Conservation (phyloP, 2,113 vertebrate genomes). For the Pterocles orientalis region DNA sequence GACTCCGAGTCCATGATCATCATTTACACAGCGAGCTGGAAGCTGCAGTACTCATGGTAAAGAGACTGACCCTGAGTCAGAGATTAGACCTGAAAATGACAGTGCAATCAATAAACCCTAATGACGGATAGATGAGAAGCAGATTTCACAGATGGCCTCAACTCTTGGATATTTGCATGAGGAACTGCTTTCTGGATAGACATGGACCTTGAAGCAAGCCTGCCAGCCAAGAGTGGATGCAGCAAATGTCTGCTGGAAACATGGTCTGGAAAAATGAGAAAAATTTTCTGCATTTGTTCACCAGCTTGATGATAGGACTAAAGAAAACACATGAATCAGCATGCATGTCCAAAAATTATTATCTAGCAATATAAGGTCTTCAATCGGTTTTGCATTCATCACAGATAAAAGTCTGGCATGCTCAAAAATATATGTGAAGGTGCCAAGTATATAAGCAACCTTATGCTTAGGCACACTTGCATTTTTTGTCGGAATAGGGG, state of each 20-base stretch:
- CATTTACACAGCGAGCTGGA: not conserved
- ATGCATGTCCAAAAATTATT: not conserved
- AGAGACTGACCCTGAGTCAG: slow-evolving; percentile 3
- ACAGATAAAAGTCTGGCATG: not conserved
- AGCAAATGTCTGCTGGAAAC: not conserved
- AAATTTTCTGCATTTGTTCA: not conserved
- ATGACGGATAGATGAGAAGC: slow-evolving; percentile 15
- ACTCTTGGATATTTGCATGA: not conserved
- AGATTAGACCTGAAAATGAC: slow-evolving; percentile 42
- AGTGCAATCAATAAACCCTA: slow-evolving; percentile 46
- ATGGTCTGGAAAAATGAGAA: not conserved
- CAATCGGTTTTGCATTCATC: slow-evolving; percentile 4
- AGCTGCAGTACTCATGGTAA: not conserved
- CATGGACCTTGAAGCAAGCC: not conserved
- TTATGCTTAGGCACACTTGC: not conserved
- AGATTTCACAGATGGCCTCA: slow-evolving; percentile 39
- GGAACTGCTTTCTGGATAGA: not conserved
- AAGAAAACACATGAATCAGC: not conserved
- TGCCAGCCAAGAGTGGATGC: not conserved
- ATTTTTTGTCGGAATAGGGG: not conserved
- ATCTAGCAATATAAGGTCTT: not conserved
- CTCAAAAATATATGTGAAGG: not conserved
- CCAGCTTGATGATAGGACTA: not conserved
- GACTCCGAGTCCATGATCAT: not conserved
- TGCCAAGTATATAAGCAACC: not conserved